Evolutionary conservation across 2,797 vertebrate species (phyloP), one percentile per base, ranked within the genome.

Genomic region (Acanthurus leucopareius): DNA sequence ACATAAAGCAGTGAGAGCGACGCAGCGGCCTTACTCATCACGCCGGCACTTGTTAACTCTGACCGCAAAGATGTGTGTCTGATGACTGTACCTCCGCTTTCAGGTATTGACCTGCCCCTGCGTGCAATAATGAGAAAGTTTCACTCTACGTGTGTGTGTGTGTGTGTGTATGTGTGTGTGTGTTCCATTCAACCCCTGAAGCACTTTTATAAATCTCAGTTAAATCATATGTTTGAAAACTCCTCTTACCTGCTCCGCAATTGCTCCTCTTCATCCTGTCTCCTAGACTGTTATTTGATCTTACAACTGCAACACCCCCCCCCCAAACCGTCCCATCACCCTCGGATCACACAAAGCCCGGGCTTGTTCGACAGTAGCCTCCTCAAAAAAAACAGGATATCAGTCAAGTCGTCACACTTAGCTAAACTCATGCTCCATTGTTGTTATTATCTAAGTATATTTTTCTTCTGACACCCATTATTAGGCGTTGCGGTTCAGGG

Each of bases 41-140:
- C 8, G 42, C 42, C 35, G 52, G 32, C 44, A 58, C 80, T 83
- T 85, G 73, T 87, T 86, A 79, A 83, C 73, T 73, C 45, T 80
- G 85, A 89, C 85, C 68, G 71, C 86, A 85, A 0, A 20, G 44
- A 64, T 84, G 64, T 53, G 35, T 69, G 53, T 59, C 38, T 58
- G 72, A 91, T 93, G 91, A 92, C 80, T 92, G 60, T 82, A 51
- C 86, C 82, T 77, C 71, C 5, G 22, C 71, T 49, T 61, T 90
- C 93, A 92, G 91, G 93, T 92, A 80, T 73, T 20, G 83, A 84
- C 93, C 87, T 93, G 93, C 25, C 87, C 87, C 70, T 25, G 76
- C 13, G 32, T 79, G 45, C 61, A 67, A 20, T 28, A 56, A 79
- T 44, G 17, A 59, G 32, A 85, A 65, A 44, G 47, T 76, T 47